Percentiles rank a stretch among this genome's conserved stretches.
These are phyloP conservation scores for Puma concolor DNA, from an alignment of 2,113 vertebrate genomes.

Conservation along the genomic window DNA sequence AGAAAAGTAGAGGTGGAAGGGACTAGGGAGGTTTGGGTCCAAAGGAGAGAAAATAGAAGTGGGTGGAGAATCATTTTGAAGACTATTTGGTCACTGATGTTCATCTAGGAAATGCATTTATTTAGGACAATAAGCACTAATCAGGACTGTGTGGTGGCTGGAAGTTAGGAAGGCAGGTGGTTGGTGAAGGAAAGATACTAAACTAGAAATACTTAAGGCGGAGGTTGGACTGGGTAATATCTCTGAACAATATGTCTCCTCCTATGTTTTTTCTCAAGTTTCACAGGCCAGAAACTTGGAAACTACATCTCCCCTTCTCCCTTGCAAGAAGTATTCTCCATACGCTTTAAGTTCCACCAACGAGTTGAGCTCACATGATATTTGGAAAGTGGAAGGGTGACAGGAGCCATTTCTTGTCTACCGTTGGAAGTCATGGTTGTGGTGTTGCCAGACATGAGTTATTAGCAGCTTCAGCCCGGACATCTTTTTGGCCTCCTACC, in stretches of 20 bases:
- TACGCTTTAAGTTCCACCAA: too few species aligned
- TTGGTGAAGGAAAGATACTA: background rate
- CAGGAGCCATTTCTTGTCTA: background rate
- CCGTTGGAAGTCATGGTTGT: background rate
- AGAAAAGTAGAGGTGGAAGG: background rate
- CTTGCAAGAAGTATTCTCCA: background rate
- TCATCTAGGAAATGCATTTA: background rate
- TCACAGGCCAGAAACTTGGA: background rate
- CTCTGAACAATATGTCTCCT: background rate
- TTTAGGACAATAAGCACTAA: background rate
- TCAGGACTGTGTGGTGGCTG: background rate
- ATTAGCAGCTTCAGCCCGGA: background rate
- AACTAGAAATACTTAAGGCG: background rate
- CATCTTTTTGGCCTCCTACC: background rate
- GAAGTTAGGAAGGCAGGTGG: background rate
- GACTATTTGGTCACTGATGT: background rate
- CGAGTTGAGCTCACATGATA: background rate
- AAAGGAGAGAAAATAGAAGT: constrained; percentile 3
- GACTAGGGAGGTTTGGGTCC: background rate
- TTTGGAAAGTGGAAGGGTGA: background rate
- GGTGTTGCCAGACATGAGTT: background rate
- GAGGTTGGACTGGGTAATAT: background rate
- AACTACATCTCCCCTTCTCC: background rate
- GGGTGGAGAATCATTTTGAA: background rate
- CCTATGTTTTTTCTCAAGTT: background rate